phyloP scores from a whole-genome alignment of 2,113 vertebrate genomes.

The Pipra filicauda region DNA sequence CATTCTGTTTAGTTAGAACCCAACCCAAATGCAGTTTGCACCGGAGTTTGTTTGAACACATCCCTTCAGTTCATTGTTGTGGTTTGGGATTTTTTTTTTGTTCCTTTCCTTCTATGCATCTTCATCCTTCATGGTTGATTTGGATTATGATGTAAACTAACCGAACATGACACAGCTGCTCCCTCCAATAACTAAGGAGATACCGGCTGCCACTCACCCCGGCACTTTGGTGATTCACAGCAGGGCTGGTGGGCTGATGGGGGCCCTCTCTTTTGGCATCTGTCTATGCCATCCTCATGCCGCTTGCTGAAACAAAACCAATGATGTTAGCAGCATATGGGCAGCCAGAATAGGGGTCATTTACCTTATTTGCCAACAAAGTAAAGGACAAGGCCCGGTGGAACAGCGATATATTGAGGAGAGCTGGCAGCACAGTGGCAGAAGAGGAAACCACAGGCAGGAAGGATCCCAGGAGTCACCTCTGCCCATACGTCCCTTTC shows the following conservation, averaged over 20 bases:
- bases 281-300: constrained; percentile 19
- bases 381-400: constrained; percentile 47
- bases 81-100: not conserved
- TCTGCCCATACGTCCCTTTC: not conserved
- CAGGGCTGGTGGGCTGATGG: constrained; percentile 32
- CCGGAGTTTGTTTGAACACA: not conserved
- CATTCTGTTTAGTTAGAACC: not conserved
- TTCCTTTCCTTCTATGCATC: not conserved
- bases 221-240: constrained; percentile 27
- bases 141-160: constrained; percentile 69
- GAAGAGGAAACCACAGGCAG: not conserved
- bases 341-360: constrained; percentile 32
- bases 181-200: constrained; percentile 50
- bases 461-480: constrained; percentile 6
- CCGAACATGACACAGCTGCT: constrained; percentile 67
- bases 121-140: constrained; percentile 71
- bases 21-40: not conserved
- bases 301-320: constrained; percentile 59
- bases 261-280: constrained; percentile 51
- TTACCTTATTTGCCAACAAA: constrained; percentile 58
- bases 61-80: not conserved
- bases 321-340: constrained; percentile 51
- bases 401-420: not conserved
- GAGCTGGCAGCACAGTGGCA: not conserved
- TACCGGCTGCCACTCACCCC: constrained; percentile 56